Conservation (phyloP, 2,888 invertebrate species). For the Netelia virgata region DNA sequence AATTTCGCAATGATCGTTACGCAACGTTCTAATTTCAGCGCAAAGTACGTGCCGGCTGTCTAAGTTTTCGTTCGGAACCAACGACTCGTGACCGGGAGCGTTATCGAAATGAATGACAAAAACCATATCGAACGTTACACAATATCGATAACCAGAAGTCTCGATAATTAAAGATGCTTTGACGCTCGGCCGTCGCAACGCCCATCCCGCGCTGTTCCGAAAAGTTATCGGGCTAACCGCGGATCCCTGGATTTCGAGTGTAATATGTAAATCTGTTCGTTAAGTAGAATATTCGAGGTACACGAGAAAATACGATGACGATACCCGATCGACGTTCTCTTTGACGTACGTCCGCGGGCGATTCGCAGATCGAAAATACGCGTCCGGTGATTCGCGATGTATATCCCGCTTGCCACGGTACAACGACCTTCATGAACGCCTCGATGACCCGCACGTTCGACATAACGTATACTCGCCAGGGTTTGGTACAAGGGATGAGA, state of each 20-base stretch:
- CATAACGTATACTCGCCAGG: slow-evolving; percentile 19
- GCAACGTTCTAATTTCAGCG: too few species aligned
- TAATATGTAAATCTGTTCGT: not conserved
- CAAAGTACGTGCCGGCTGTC: too few species aligned
- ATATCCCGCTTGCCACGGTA: slow-evolving; percentile 20
- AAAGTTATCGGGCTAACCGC: too few species aligned
- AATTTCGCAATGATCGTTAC: too few species aligned
- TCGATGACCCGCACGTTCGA: slow-evolving; percentile 52
- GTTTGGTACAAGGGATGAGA: not conserved
- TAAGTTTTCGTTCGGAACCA: too few species aligned
- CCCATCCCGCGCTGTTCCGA: too few species aligned
- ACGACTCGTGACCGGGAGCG: too few species aligned
- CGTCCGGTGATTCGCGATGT: not conserved
- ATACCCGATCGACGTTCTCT: slow-evolving; percentile 28
- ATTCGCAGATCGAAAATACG: slow-evolving; percentile 27
- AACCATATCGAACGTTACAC: not conserved
- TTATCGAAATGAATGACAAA: not conserved
- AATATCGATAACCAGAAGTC: not conserved
- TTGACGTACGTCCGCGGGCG: slow-evolving; percentile 71
- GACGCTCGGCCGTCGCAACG: too few species aligned
- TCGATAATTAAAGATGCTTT: not conserved
- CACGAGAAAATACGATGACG: slow-evolving; percentile 28
- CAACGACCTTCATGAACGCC: slow-evolving; percentile 51
- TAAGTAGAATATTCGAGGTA: slow-evolving; percentile 51
- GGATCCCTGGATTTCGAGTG: not conserved